phyloP scores from a whole-genome alignment of 2,797 vertebrate species.

The Hoplostethus atlanticus region DNA sequence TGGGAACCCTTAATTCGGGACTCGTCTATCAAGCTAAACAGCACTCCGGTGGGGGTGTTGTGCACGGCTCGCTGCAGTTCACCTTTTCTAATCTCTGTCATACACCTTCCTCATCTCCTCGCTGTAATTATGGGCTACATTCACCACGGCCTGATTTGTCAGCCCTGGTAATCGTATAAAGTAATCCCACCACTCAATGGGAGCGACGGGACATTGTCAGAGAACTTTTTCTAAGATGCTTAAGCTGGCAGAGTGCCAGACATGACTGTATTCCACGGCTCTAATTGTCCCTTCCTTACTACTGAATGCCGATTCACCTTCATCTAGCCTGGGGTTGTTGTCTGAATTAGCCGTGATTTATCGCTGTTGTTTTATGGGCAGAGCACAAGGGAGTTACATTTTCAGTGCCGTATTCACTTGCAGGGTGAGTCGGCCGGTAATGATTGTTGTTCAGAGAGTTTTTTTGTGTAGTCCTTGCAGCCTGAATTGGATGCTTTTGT shows the following conservation, averaged over 20 bases:
- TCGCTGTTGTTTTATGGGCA: constrained; percentile 18
- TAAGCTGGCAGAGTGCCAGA: constrained; percentile 57
- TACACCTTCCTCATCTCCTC: constrained; percentile 76
- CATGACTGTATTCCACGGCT: constrained; percentile 42
- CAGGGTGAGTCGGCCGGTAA: background rate
- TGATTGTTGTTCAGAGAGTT: background rate
- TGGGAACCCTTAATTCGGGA: background rate
- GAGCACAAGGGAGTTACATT: background rate
- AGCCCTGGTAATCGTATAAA: constrained; percentile 78
- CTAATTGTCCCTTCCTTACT: constrained; percentile 41
- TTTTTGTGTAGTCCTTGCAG: background rate
- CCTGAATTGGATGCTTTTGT: background rate
- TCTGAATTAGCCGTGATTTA: constrained; percentile 11
- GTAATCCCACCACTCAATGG: constrained; percentile 76
- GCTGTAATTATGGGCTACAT: constrained; percentile 77
- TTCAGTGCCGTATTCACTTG: background rate
- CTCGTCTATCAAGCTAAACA: constrained; percentile 39
- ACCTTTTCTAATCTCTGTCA: constrained; percentile 80
- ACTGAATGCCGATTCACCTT: constrained; percentile 64
- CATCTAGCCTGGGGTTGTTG: constrained; percentile 38
- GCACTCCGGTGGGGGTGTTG: constrained; percentile 20
- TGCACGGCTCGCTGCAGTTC: constrained; percentile 61
- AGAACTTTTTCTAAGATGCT: constrained; percentile 66
- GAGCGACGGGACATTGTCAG: constrained; percentile 68
- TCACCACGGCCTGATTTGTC: constrained; percentile 68